Percentiles rank a stretch among this genome's conserved stretches.
Evolutionary conservation across 2,113 vertebrate genomes (phyloP).

Genomic region (Trogon surrucura): DNA sequence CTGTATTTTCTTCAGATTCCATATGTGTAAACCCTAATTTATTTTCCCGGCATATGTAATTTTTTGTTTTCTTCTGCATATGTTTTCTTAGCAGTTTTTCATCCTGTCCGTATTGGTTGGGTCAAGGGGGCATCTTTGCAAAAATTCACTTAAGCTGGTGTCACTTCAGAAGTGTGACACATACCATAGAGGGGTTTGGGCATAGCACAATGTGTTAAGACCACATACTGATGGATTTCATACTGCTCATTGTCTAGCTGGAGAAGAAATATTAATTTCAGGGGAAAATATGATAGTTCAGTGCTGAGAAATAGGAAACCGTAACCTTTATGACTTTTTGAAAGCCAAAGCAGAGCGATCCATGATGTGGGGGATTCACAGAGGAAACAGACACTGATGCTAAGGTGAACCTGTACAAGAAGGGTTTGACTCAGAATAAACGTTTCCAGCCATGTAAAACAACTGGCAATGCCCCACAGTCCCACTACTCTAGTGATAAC

Average conservation of each 20-base stretch:
- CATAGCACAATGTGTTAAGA: neutral
- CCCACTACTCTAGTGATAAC: slow-evolving; percentile 32
- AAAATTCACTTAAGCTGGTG: neutral
- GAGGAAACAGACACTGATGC: neutral
- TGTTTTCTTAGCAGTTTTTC: neutral
- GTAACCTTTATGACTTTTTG: neutral
- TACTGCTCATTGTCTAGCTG: neutral
- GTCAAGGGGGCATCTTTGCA: neutral
- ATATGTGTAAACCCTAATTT: neutral
- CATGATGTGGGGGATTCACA: neutral
- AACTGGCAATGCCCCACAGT: slow-evolving; percentile 18
- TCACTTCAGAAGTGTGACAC: neutral
- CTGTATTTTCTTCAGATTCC: neutral
- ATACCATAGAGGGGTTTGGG: neutral
- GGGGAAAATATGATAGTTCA: neutral
- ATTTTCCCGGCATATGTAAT: neutral
- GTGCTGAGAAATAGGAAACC: neutral
- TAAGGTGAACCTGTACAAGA: neutral
- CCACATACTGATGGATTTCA: neutral
- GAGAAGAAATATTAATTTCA: neutral
- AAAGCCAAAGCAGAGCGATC: neutral
- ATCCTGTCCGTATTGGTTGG: neutral
- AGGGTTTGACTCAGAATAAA: slow-evolving; percentile 24
- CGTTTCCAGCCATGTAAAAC: neutral
- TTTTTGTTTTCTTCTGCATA: neutral